A percentile compares a stretch with the other conserved stretches of the same genome.
Conservation (phyloP, 2,888 invertebrate species). For the Bruchidius siliquastri region DNA sequence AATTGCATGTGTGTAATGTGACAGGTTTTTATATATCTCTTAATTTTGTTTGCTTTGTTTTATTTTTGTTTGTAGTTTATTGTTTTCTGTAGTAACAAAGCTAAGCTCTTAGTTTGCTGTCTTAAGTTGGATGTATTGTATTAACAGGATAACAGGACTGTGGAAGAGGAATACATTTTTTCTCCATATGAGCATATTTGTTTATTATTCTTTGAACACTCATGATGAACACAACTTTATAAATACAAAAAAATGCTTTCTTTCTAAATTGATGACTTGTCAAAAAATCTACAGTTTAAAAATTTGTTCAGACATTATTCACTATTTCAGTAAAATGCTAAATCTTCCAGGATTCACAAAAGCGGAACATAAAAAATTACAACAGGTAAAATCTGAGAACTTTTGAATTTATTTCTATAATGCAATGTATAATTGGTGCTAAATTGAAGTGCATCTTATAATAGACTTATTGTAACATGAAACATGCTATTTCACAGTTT, state of each 20-base stretch:
- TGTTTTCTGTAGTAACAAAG: no score
- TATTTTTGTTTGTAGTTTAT: neutral
- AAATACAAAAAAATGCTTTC: no score
- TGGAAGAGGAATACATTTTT: no score
- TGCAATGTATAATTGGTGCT: neutral
- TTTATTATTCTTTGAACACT: no score
- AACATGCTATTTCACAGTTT: neutral
- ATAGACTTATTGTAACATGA: neutral
- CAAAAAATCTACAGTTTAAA: no score
- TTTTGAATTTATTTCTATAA: neutral
- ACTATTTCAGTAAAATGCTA: neutral
- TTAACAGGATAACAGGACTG: no score
- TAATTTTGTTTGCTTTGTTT: slow-evolving; percentile 2
- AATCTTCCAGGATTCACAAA: neutral
- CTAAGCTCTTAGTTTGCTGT: no score
- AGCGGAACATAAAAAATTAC: neutral
- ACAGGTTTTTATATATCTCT: neutral
- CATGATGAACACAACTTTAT: no score
- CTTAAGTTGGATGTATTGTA: neutral
- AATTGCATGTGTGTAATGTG: no score
- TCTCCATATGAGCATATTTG: no score
- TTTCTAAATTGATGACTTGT: no score
- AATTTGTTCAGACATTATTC: neutral
- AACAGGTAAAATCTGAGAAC: neutral
- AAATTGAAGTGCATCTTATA: neutral